Percentiles rank a stretch among this genome's conserved stretches.
phyloP scores from a whole-genome alignment of 2,888 invertebrate species.

The Epistrophe grossulariae region DNA sequence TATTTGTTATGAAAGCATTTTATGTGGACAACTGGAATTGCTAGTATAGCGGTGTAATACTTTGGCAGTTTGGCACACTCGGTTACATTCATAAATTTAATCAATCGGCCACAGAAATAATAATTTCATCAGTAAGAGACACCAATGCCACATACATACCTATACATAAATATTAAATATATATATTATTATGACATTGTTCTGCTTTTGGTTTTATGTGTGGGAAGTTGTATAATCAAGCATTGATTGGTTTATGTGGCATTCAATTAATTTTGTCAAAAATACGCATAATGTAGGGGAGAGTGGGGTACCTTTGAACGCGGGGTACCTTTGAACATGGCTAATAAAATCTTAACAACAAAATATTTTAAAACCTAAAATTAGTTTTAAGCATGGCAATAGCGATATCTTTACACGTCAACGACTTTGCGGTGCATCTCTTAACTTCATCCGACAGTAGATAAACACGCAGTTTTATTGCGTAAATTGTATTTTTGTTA shows the following conservation, averaged over 20 bases:
- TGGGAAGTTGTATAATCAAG: constrained; percentile 17
- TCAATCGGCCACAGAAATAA: constrained; percentile 47
- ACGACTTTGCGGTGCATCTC: too few species aligned
- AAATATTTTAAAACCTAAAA: too few species aligned
- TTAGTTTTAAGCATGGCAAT: too few species aligned
- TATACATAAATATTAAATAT: too few species aligned
- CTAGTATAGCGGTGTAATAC: constrained; percentile 36
- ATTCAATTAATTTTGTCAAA: constrained; percentile 60
- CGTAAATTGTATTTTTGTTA: too few species aligned
- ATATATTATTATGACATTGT: background rate
- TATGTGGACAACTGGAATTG: background rate
- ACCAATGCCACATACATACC: background rate
- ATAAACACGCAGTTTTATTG: too few species aligned
- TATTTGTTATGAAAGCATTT: constrained; percentile 16
- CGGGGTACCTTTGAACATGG: too few species aligned
- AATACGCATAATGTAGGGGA: too few species aligned
- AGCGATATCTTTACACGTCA: too few species aligned
- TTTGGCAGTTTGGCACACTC: constrained; percentile 49
- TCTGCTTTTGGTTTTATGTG: background rate
- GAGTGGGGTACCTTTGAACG: too few species aligned
- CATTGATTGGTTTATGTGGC: constrained; percentile 57
- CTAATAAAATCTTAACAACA: too few species aligned
- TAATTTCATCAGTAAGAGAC: constrained; percentile 26
- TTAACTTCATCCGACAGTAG: too few species aligned
- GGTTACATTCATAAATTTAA: constrained; percentile 55